Conservation (phyloP, 2,113 vertebrate species). For the Suncus etruscus region DNA sequence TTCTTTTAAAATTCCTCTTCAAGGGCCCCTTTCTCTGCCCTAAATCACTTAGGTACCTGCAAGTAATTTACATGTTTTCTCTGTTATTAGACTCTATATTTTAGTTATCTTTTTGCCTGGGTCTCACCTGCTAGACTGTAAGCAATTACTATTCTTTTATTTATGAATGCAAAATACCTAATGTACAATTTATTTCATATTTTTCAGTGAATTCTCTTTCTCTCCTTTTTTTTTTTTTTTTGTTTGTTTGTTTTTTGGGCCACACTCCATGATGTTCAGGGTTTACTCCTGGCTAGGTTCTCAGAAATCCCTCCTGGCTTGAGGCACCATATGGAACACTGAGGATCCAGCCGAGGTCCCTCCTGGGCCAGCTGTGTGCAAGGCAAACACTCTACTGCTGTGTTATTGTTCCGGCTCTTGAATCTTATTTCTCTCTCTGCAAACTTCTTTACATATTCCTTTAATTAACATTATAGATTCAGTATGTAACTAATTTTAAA, state of each 20-base stretch:
- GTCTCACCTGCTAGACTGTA: not conserved
- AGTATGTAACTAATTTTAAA: constrained; percentile 30
- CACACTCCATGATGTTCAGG: no score
- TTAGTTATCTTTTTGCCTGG: not conserved
- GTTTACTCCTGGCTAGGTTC: no score
- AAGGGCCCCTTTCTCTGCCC: not conserved
- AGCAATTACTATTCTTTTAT: not conserved
- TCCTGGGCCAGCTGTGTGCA: no score
- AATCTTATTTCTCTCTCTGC: not conserved
- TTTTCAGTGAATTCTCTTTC: constrained; percentile 16
- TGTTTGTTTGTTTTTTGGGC: no score
- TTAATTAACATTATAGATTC: not conserved
- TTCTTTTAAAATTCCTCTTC: not conserved
- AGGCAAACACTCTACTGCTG: no score
- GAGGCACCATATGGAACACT: no score
- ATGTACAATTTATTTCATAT: not conserved
- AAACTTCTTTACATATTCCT: not conserved
- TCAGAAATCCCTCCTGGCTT: no score
- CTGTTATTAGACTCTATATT: not conserved
- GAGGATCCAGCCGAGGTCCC: no score
- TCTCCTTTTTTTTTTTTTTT: no score
- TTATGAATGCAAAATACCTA: not conserved
- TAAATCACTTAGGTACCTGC: not conserved
- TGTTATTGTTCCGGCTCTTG: no score
- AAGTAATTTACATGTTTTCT: not conserved